Evolutionary conservation across 2,888 invertebrate genomes (phyloP), one percentile per base, ranked within the genome.

Genomic region (Epicampocera succincta): DNA sequence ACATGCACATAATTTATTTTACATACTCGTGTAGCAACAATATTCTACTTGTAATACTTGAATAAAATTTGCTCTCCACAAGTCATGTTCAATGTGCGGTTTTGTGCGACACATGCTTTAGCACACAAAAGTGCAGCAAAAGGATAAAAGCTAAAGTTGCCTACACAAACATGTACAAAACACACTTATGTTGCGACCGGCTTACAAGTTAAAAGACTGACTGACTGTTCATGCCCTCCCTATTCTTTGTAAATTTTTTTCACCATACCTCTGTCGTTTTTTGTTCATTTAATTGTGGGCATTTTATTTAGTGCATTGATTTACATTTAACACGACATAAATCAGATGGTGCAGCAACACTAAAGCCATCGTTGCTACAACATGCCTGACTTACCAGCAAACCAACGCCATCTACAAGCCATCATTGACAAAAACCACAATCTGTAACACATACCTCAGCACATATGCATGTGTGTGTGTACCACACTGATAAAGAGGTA

Each of bases 271-370:
- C 13, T 40, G 42, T 29, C 3, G 5, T 33, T 33, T 58, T 56
- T 69, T 40, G 38, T 50, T 56, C 50, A 40, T 58, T 71, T 74
- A 33, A 54, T 74, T 86, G 85, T 87, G 84, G 84, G 71, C 84
- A 84, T 85, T 86, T 85, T 85, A 86, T 86, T 85, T 84, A 83
- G 83, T 84, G 83, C 84, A 84, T 86, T 84, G 85, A 86, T 87
- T 87, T 87, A 87, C 85, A 87, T 87, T 88, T 87, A 88, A 87
- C 86, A 87, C 85, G 85, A 85, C 84, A 86, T 87, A 87, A 87
- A 87, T 87, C 85, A 86, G 85, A 84, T 80, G 84, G 84, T 83
- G 84, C 84, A 60, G 66, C 81, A 63, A 48, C 33, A 48, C 50
- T 25, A 48, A 29, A 71, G 42, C 69, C 12, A 52, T 66, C 29